These are phyloP conservation scores for Sturmia bella DNA, from an alignment of 2,888 invertebrate species.

Conservation along the genomic window DNA sequence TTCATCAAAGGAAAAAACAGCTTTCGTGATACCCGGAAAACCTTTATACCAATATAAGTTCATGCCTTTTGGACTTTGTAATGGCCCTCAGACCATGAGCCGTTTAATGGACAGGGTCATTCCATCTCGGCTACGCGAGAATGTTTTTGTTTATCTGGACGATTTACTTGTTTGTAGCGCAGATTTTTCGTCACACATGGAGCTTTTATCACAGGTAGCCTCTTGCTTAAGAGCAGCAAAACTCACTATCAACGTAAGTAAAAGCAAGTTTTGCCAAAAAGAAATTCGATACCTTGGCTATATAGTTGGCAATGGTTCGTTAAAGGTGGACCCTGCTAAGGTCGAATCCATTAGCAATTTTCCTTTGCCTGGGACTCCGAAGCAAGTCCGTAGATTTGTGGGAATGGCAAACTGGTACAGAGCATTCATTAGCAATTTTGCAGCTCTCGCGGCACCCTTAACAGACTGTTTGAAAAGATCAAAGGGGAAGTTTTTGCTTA, in stretches of 20 bases:
- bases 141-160: conserved; percentile 10
- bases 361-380: conserved; percentile 17
- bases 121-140: not conserved
- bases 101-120: conserved; percentile 1
- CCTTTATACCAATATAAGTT: too few species aligned
- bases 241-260: too few species aligned
- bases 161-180: conserved; percentile 16
- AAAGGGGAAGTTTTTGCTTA: not conserved
- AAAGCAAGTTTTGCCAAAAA: too few species aligned
- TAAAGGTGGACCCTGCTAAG: conserved; percentile 39
- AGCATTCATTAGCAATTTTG: not conserved
- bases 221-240: not conserved
- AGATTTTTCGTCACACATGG: conserved; percentile 1
- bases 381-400: not conserved
- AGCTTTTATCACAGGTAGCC: not conserved
- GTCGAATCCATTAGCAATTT: conserved; percentile 38
- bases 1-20: conserved; percentile 67
- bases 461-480: conserved; percentile 1
- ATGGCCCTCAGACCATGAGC: too few species aligned
- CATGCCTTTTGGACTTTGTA: too few species aligned
- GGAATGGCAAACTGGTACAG: not conserved
- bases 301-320: too few species aligned
- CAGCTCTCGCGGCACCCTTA: not conserved
- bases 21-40: conserved; percentile 31
- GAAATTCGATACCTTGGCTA: too few species aligned